phyloP scores from a whole-genome alignment of 2,888 invertebrate genomes.

The Agrochola lota region DNA sequence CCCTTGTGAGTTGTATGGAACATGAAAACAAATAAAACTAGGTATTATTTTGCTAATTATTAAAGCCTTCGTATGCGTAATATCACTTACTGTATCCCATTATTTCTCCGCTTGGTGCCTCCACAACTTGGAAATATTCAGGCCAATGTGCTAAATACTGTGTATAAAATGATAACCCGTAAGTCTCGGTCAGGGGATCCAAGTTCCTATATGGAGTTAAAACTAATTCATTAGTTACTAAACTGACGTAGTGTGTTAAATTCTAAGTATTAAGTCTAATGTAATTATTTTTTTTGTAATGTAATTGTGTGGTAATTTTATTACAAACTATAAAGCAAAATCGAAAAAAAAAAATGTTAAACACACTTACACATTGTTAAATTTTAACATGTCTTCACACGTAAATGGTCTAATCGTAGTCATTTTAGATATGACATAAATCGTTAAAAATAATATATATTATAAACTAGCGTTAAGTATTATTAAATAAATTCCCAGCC shows the following conservation, averaged over 20 bases:
- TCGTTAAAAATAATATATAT: neutral
- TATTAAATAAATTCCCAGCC: neutral
- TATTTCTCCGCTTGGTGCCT: constrained; percentile 98
- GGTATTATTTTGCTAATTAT: neutral
- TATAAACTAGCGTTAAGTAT: neutral
- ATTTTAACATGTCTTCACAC: constrained; percentile 98
- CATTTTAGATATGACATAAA: constrained; percentile 88
- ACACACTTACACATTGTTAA: constrained; percentile 97
- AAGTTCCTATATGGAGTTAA: constrained; percentile 93
- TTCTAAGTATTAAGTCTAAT: too few species aligned
- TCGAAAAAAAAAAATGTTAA: neutral
- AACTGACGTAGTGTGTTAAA: neutral
- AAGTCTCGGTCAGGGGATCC: constrained; percentile 99
- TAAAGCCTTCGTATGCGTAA: neutral
- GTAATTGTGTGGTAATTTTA: neutral
- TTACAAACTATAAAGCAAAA: neutral
- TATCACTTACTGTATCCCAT: constrained; percentile 97
- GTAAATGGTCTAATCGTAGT: constrained; percentile 97
- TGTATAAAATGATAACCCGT: constrained; percentile 98
- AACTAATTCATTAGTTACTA: constrained; percentile 1
- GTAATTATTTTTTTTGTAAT: too few species aligned
- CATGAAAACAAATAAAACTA: neutral
- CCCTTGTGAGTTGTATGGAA: neutral
- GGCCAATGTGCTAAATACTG: constrained; percentile 99
- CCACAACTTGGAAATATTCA: constrained; percentile 99